phyloP scores from a whole-genome alignment of 2,888 invertebrate species.

The Agriopis leucophaearia region DNA sequence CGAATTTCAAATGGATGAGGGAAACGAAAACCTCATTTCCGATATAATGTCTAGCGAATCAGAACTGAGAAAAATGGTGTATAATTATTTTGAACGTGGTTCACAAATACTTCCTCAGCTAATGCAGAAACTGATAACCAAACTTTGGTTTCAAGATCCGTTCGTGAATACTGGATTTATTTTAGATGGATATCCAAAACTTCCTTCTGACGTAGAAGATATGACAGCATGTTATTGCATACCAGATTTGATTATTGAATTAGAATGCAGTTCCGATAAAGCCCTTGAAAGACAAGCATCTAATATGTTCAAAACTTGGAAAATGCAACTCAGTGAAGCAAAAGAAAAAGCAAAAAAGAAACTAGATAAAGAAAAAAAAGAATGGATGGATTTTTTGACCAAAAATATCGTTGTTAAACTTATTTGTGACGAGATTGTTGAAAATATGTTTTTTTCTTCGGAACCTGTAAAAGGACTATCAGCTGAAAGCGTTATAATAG shows the following conservation, averaged over 20 bases:
- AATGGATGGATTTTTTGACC: slow-evolving; percentile 67
- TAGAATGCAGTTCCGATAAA: slow-evolving; percentile 69
- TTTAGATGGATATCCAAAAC: slow-evolving; percentile 88
- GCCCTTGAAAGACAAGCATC: slow-evolving; percentile 66
- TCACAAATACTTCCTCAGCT: slow-evolving; percentile 74
- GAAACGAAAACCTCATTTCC: slow-evolving; percentile 61
- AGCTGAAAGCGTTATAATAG: slow-evolving; percentile 75
- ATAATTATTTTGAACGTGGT: slow-evolving; percentile 82
- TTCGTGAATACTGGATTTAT: slow-evolving; percentile 82
- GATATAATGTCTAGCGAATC: slow-evolving; percentile 72
- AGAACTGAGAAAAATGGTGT: slow-evolving; percentile 68
- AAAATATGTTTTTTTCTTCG: slow-evolving; percentile 47
- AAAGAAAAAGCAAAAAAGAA: slow-evolving; percentile 60
- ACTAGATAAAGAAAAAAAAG: slow-evolving; percentile 55
- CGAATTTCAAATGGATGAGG: slow-evolving; percentile 74
- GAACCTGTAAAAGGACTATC: slow-evolving; percentile 49
- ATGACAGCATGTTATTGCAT: slow-evolving; percentile 81
- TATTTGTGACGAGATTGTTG: slow-evolving; percentile 68
- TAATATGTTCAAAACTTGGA: slow-evolving; percentile 71
- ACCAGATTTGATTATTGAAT: slow-evolving; percentile 86
- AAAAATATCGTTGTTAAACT: slow-evolving; percentile 65
- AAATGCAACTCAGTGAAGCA: slow-evolving; percentile 69
- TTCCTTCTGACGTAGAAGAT: slow-evolving; percentile 82
- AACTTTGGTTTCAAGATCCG: slow-evolving; percentile 84
- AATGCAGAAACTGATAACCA: slow-evolving; percentile 74